Conservation (phyloP, 2,113 vertebrate genomes). For the Struthidea cinerea region DNA sequence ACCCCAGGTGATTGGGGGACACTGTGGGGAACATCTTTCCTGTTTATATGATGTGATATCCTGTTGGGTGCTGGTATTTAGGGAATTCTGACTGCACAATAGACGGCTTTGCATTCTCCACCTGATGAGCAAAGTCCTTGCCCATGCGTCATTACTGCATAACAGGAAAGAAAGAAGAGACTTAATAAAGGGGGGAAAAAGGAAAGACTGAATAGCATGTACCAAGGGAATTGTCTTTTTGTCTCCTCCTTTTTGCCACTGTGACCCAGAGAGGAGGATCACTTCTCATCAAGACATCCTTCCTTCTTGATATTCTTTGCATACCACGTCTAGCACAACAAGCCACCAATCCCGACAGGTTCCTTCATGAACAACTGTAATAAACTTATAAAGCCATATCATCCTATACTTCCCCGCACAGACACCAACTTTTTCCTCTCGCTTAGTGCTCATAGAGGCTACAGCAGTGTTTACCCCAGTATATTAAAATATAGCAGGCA, state of each 20-base stretch:
- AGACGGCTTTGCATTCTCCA: too few species aligned
- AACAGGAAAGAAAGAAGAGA: background rate
- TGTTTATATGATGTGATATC: too few species aligned
- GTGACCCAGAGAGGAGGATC: background rate
- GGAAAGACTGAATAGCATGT: background rate
- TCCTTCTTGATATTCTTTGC: background rate
- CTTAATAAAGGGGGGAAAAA: fast-evolving
- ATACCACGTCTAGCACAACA: background rate
- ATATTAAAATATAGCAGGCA: background rate
- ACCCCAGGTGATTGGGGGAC: too few species aligned
- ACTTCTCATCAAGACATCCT: background rate
- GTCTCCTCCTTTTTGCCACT: background rate
- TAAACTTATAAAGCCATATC: background rate
- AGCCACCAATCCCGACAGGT: background rate
- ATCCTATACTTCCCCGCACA: background rate
- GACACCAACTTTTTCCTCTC: background rate
- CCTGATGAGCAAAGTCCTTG: too few species aligned
- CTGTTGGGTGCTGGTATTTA: too few species aligned
- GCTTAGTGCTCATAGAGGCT: background rate
- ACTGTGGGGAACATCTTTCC: too few species aligned
- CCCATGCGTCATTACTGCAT: too few species aligned
- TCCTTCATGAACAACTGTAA: background rate
- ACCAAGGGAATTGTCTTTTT: background rate
- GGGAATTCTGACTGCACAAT: too few species aligned
- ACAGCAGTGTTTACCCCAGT: background rate